Conservation (phyloP, 2,888 invertebrate genomes). For the Stratiomys singularior region DNA sequence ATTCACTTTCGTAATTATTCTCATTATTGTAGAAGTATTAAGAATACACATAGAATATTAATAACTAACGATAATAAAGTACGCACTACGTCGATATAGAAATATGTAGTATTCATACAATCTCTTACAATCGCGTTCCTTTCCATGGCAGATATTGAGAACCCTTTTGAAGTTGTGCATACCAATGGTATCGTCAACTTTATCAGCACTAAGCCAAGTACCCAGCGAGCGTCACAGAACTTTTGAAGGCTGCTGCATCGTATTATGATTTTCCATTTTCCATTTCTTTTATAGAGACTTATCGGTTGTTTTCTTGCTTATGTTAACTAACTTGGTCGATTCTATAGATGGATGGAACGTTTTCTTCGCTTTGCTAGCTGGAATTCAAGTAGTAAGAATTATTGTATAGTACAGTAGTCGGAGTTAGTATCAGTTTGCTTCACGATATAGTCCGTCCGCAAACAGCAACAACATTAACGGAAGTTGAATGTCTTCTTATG, state of each 20-base stretch:
- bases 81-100: too few relatives aligned
- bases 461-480: slow-evolving; percentile 21
- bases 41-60: slow-evolving; percentile 21
- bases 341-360: background rate
- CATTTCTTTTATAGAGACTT: background rate
- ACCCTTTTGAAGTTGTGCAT: slow-evolving; percentile 3
- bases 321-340: too few relatives aligned
- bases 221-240: background rate
- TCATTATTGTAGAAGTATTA: background rate
- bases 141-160: background rate
- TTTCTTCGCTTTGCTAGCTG: background rate
- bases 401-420: background rate
- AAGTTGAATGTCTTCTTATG: slow-evolving; percentile 33
- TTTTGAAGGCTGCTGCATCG: background rate
- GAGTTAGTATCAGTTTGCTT: background rate
- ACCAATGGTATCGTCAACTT: slow-evolving; percentile 11
- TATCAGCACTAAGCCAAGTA: background rate
- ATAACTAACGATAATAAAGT: slow-evolving; percentile 6
- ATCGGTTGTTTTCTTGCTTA: too few relatives aligned
- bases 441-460: background rate
- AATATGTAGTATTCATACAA: background rate
- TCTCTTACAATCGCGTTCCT: background rate
- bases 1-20: background rate
- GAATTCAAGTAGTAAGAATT: background rate
- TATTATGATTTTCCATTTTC: background rate